Evolutionary conservation across 92 coral and sea anemone species (phyloP).

Genomic region (Porites evermanni): DNA sequence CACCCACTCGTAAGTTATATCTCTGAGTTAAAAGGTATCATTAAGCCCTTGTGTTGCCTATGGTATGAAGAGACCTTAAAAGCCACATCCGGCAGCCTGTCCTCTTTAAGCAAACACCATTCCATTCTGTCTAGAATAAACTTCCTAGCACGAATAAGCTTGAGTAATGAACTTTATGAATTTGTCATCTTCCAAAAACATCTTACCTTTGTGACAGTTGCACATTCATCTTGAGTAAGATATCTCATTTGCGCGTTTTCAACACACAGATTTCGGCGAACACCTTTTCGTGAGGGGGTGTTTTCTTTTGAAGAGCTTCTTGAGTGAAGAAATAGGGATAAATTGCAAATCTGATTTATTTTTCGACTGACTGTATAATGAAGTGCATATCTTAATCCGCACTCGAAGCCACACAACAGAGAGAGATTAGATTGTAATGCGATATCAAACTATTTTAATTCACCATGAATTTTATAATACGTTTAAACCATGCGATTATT

Average conservation of each 20-base stretch:
- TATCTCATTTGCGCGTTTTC: constrained; percentile 2
- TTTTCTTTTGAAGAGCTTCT: constrained; percentile 45
- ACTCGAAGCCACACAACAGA: constrained; percentile 26
- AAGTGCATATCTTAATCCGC: constrained; percentile 16
- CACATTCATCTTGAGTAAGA: neutral
- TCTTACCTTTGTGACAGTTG: neutral
- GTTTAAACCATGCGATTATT: neutral
- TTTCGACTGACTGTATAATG: constrained; percentile 16
- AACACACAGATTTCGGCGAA: constrained; percentile 13
- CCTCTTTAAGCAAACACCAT: constrained; percentile 38
- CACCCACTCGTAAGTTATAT: constrained; percentile 32
- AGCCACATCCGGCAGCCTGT: constrained; percentile 52
- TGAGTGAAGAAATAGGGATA: constrained; percentile 36
- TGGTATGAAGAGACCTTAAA: constrained; percentile 39
- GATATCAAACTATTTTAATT: constrained; percentile 17
- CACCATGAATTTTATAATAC: neutral
- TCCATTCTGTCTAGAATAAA: constrained; percentile 31
- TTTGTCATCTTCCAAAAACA: neutral
- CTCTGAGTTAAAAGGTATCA: constrained; percentile 28
- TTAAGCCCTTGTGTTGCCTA: constrained; percentile 20
- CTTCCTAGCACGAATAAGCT: constrained; percentile 41
- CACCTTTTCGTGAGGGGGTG: constrained; percentile 54
- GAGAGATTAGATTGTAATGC: constrained; percentile 6
- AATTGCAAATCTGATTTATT: constrained; percentile 24
- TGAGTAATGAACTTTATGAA: neutral